A percentile compares a stretch with the other conserved stretches of the same genome.
phyloP scores from a whole-genome alignment of 1,140 invertebrate species.

The Belonocnema kinseyi region DNA sequence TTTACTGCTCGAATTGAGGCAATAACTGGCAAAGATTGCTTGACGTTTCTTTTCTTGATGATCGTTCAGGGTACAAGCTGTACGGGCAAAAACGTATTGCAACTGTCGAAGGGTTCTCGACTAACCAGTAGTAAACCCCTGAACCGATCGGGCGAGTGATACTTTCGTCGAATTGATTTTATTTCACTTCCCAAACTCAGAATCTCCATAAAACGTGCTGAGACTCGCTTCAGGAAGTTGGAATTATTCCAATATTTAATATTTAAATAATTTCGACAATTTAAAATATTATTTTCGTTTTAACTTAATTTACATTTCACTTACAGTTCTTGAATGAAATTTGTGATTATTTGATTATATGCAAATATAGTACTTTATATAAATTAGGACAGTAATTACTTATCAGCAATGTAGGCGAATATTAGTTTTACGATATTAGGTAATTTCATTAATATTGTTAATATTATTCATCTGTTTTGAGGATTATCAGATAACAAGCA shows the following conservation, averaged over 20 bases:
- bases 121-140: constrained; percentile 21
- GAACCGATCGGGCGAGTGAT: constrained; percentile 3
- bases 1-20: constrained; percentile 12
- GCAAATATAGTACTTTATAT: too few species aligned
- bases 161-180: constrained; percentile 17
- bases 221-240: not conserved
- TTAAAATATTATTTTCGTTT: not conserved
- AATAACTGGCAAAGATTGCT: constrained; percentile 30
- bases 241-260: not conserved
- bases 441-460: too few species aligned
- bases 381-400: too few species aligned
- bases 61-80: constrained; percentile 23
- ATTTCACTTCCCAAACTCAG: constrained; percentile 4
- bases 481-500: too few species aligned
- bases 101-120: constrained; percentile 27
- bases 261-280: constrained; percentile 12
- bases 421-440: too few species aligned
- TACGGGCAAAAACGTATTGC: not conserved
- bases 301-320: not conserved
- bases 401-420: too few species aligned
- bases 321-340: not conserved
- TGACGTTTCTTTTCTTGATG: constrained; percentile 18
- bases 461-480: too few species aligned
- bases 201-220: constrained; percentile 17
- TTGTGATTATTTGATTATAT: too few species aligned